Evolutionary conservation across 2,888 invertebrate genomes (phyloP).

Genomic region (Mamestra brassicae): DNA sequence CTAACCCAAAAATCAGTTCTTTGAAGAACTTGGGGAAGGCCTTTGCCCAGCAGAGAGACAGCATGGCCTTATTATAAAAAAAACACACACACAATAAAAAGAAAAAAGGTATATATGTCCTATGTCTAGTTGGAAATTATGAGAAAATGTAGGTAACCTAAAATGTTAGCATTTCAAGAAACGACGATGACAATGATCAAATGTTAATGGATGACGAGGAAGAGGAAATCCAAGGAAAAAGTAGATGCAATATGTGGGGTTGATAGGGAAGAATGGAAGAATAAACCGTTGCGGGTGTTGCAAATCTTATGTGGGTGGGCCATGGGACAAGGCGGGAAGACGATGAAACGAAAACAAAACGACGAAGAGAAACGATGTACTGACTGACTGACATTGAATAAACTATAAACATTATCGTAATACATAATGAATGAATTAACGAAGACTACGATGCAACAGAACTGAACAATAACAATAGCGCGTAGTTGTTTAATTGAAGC

Average conservation of each 20-base stretch:
- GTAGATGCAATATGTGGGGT: too few species aligned
- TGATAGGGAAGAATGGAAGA: too few species aligned
- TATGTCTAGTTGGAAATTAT: background rate
- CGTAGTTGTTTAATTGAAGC: slow-evolving; percentile 55
- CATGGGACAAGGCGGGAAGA: background rate
- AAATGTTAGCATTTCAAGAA: too few species aligned
- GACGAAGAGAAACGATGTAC: background rate
- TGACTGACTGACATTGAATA: slow-evolving; percentile 1
- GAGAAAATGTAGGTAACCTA: background rate
- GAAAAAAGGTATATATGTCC: background rate
- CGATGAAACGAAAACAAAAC: background rate
- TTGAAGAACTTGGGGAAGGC: too few species aligned
- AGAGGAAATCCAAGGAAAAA: too few species aligned
- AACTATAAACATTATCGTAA: slow-evolving; percentile 34
- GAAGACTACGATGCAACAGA: slow-evolving; percentile 17
- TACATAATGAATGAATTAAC: slow-evolving; percentile 52
- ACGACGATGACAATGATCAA: background rate
- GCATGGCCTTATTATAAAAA: too few species aligned
- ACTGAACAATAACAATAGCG: slow-evolving; percentile 49
- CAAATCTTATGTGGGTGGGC: too few species aligned
- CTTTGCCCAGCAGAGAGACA: too few species aligned
- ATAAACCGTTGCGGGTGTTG: too few species aligned
- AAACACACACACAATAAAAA: background rate
- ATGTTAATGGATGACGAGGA: too few species aligned
- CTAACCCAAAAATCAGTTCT: too few species aligned